These are phyloP conservation scores for Spodoptera littoralis DNA, from an alignment of 2,888 invertebrate genomes.

Conservation along the genomic window DNA sequence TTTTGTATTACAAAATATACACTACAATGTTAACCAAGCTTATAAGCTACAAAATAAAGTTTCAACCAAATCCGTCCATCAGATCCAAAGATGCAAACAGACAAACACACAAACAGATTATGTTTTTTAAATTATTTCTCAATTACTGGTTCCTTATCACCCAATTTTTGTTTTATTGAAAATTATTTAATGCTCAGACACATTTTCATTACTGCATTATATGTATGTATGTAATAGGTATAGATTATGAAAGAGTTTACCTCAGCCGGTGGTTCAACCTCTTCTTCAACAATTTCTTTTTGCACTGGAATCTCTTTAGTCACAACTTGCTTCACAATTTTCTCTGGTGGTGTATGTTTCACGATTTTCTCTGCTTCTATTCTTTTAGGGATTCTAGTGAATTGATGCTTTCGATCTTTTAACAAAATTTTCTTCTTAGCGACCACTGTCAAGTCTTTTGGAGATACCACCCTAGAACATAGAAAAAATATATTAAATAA, in stretches of 20 bases:
- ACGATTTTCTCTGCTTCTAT: slow-evolving; percentile 45
- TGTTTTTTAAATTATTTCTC: no score
- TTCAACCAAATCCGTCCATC: no score
- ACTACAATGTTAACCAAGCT: no score
- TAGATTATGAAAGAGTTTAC: slow-evolving; percentile 17
- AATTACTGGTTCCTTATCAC: no score
- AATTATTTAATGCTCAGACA: no score
- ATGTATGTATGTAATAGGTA: no score
- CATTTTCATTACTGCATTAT: no score
- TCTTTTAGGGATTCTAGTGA: slow-evolving; percentile 40
- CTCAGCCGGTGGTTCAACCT: slow-evolving; percentile 46
- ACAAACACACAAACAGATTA: no score
- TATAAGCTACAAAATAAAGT: no score
- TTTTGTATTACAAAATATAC: no score
- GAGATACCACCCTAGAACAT: slow-evolving; percentile 76
- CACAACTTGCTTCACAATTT: slow-evolving; percentile 31
- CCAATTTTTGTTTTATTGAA: no score
- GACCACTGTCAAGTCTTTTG: slow-evolving; percentile 78
- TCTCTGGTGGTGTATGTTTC: slow-evolving; percentile 34
- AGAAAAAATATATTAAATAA: not conserved
- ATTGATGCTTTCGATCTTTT: slow-evolving; percentile 57
- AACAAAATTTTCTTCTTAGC: slow-evolving; percentile 76
- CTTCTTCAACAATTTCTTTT: slow-evolving; percentile 51
- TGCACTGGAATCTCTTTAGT: slow-evolving; percentile 38
- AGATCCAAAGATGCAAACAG: no score